Conservation (phyloP, 2,888 invertebrate genomes). For the Netelia fuscicornis region DNA sequence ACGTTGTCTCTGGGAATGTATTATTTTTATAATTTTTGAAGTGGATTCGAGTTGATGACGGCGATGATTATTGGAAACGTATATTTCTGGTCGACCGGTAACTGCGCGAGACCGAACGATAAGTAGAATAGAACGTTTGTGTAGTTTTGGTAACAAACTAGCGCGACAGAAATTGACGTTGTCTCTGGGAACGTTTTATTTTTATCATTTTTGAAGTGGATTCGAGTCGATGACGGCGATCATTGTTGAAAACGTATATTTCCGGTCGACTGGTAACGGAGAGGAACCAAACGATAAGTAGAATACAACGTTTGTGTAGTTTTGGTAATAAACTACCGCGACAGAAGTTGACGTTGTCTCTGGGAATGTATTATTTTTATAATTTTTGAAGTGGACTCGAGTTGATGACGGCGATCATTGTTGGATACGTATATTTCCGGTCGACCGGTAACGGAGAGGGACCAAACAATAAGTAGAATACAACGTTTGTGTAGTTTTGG, state of each 20-base stretch:
- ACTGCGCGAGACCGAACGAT: background rate
- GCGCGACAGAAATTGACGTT: constrained; percentile 25
- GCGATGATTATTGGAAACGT: background rate
- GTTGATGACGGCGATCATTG: background rate
- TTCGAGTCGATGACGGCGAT: background rate
- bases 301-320: background rate
- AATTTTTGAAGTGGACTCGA: background rate
- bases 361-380: background rate
- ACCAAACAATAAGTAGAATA: background rate
- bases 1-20: background rate
- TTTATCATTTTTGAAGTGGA: background rate
- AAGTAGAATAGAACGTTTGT: constrained; percentile 1
- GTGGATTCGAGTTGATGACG: background rate
- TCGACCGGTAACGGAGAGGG: background rate
- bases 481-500: background rate
- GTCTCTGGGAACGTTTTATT: background rate
- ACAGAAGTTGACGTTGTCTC: constrained; percentile 18
- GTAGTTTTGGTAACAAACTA: background rate
- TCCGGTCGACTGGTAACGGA: constrained; percentile 5
- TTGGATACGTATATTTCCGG: constrained; percentile 23
- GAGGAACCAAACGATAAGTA: background rate
- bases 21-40: background rate
- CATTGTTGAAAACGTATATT: background rate
- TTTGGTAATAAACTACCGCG: background rate
- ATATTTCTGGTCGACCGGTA: constrained; percentile 19